Base-by-base conservation (phyloP, 2,888 invertebrate genomes). In the Perdita meconis region DNA sequence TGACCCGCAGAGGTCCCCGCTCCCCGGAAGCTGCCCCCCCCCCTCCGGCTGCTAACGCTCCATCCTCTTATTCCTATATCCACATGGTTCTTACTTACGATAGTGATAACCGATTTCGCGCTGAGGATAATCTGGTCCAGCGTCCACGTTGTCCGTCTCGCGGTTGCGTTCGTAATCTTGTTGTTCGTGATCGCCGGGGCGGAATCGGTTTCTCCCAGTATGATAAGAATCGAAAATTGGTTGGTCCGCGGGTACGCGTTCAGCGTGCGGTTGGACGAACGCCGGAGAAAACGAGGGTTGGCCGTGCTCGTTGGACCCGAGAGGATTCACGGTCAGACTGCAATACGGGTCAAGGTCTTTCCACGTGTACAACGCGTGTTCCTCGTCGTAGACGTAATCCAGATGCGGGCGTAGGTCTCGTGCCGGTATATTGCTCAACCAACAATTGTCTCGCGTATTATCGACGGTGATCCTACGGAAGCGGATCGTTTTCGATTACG, bases 291-390 rank as follows among this genome's bases (percentile, higher is more conserved):
- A 55, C 3, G 47, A 1, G n/a, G n/a, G n/a, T 13, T 26, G 44
- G 1, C 19, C 24, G 22, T 55, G 24, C 4, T 55, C 47, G 2
- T 73, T 53, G 3, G 22, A 24, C 4, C 10, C 3, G 74, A 22
- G 10, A 50, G 3, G 34, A 4, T 10, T 16, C 47, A 57, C 12
- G 19, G 26, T 34, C 16, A 61, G 8, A 4, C 53, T 40, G 30
- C 97, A 97, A 26, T 95, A 94, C 16, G 96, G 95, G 89, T 96
- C 96, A 83, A 95, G 95, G 53, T 96, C 94, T 87, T 97, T 96
- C 94, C 96, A 97, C 0, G 96, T 95, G 84, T 96, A 97, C 30
- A 96, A 92, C 94, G 96, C 95, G 83, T 95, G 95, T 71, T 95
- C 95, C 0, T 93, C 92, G 42, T 96, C 96, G 67, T 95, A 94